A percentile compares a stretch with the other conserved stretches of the same genome.
phyloP scores from a whole-genome alignment of 2,113 vertebrate genomes.

The Catharus minimus region DNA sequence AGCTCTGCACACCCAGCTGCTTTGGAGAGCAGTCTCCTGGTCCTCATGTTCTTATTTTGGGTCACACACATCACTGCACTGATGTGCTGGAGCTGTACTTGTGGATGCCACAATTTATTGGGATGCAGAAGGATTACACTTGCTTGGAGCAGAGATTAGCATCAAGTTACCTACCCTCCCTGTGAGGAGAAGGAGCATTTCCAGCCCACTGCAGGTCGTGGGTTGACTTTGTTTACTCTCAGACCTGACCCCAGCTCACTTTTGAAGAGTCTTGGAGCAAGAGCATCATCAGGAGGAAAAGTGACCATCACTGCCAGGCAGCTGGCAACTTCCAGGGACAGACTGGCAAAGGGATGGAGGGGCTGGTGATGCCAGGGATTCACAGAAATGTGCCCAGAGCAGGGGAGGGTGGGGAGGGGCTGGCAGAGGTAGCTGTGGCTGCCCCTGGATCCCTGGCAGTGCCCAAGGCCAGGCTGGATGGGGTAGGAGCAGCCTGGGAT shows the following conservation, averaged over 20 bases:
- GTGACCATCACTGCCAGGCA: not conserved
- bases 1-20: constrained; percentile 32
- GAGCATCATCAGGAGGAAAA: not conserved
- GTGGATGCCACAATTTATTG: not conserved
- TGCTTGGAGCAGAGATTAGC: not conserved
- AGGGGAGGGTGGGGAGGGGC: not conserved
- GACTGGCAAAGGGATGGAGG: not conserved
- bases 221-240: not conserved
- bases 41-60: not conserved
- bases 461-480: not conserved
- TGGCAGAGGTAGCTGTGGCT: not conserved
- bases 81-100: not conserved
- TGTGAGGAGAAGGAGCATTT: not conserved
- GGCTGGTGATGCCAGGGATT: not conserved
- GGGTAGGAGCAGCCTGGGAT: not conserved
- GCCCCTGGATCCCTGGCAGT: not conserved
- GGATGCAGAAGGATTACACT: not conserved
- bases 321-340: not conserved
- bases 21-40: constrained; percentile 8
- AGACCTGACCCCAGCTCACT: not conserved
- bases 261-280: not conserved
- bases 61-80: not conserved
- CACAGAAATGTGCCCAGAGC: not conserved
- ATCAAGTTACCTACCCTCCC: not conserved
- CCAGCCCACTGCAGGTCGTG: not conserved